Evolutionary conservation across 2,113 vertebrate genomes (phyloP).

Genomic region (Tauraco erythrolophus): DNA sequence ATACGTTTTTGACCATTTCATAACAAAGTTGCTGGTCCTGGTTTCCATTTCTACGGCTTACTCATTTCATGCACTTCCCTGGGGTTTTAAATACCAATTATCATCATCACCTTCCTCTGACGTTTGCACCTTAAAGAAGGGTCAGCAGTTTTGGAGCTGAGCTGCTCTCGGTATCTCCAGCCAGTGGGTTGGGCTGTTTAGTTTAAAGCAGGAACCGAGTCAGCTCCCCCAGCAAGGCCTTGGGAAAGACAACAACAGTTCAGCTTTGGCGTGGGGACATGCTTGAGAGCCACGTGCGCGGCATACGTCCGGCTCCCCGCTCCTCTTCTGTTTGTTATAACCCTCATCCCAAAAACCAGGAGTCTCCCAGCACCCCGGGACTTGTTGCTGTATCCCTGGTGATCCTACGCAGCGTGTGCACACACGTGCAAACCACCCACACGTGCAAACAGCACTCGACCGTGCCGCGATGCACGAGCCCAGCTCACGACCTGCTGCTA

Average conservation of each 20-base stretch:
- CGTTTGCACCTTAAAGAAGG: neutral
- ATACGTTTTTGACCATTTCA: neutral
- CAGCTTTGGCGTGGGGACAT: neutral
- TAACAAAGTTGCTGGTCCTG: neutral
- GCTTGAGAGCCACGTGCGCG: fast-evolving
- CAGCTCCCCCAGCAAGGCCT: neutral
- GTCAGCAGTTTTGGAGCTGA: neutral
- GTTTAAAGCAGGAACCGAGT: neutral
- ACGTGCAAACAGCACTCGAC: neutral
- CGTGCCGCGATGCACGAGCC: fast-evolving
- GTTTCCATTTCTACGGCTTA: neutral
- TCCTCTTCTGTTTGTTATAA: too few species aligned
- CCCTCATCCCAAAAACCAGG: neutral
- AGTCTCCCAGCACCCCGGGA: neutral
- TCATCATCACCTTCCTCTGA: neutral
- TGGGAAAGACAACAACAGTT: neutral
- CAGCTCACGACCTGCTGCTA: neutral
- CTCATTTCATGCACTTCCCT: neutral
- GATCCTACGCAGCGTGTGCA: fast-evolving
- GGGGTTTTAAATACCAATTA: neutral
- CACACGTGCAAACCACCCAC: neutral
- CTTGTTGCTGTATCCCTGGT: fast-evolving
- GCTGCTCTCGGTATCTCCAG: neutral
- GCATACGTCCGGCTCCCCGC: too few species aligned
- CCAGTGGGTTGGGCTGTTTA: neutral